phyloP scores from a whole-genome alignment of 2,113 vertebrate species.

The Passer domesticus region DNA sequence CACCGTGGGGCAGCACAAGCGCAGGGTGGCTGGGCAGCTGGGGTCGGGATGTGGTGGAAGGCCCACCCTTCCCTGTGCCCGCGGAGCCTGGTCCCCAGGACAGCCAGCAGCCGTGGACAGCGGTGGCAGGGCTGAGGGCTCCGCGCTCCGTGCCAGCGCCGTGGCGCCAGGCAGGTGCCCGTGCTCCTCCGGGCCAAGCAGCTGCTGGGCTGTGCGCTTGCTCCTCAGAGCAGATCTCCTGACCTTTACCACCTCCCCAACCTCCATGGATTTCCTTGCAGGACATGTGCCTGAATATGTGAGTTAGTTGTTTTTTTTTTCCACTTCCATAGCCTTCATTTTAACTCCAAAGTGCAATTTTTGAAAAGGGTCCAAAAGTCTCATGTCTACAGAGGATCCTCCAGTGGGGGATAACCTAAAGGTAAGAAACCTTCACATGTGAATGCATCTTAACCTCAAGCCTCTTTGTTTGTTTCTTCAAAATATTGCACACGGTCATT shows the following conservation, averaged over 20 bases:
- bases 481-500: not conserved
- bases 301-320: too few relatives aligned
- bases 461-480: not conserved
- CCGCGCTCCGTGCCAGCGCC: rapidly evolving
- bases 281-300: not conserved
- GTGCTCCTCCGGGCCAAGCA: rapidly evolving
- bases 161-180: rapidly evolving
- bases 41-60: rapidly evolving
- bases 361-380: not conserved
- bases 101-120: rapidly evolving
- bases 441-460: not conserved
- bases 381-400: not conserved
- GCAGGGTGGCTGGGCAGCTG: rapidly evolving
- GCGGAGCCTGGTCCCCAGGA: not conserved
- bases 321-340: not conserved
- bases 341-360: not conserved
- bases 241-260: not conserved
- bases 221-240: not conserved
- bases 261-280: not conserved
- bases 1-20: not conserved
- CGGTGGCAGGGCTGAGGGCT: rapidly evolving
- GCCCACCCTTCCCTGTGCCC: not conserved
- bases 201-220: not conserved
- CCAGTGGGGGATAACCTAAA: not conserved
- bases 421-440: not conserved